These are phyloP conservation scores for Peromyscus californicus DNA, from an alignment of 2,113 vertebrate genomes.

Conservation along the genomic window DNA sequence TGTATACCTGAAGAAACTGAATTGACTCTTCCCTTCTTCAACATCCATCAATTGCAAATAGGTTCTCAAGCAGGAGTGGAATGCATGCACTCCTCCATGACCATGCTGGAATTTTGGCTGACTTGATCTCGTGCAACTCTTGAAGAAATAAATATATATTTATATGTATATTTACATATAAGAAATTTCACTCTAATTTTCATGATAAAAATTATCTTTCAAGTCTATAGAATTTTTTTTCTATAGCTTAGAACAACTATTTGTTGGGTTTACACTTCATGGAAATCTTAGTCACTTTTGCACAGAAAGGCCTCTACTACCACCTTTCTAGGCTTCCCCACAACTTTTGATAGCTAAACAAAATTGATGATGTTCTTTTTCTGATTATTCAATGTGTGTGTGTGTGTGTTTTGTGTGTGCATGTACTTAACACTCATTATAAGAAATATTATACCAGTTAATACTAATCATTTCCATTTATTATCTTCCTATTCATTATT, in stretches of 20 bases:
- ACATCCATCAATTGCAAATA: background rate
- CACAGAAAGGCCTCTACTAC: background rate
- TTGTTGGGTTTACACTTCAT: background rate
- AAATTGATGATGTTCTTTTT: background rate
- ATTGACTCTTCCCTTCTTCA: background rate
- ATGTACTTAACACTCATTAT: background rate
- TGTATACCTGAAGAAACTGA: background rate
- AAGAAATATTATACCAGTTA: background rate
- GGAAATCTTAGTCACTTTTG: background rate
- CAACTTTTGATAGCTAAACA: background rate
- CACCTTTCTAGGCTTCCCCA: background rate
- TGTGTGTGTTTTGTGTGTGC: background rate
- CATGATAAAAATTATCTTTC: slow-evolving; percentile 23
- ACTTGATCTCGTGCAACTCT: background rate
- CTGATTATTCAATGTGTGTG: background rate
- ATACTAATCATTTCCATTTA: background rate
- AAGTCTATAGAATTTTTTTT: background rate
- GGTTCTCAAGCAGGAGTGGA: background rate
- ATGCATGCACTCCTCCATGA: background rate
- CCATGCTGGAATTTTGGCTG: background rate
- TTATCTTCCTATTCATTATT: background rate
- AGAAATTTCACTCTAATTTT: slow-evolving; percentile 31
- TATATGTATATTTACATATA: slow-evolving; percentile 3
- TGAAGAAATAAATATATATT: background rate
- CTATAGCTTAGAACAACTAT: background rate